Base-by-base conservation (phyloP, 1,140 invertebrate species). In the Campoletis sonorensis region DNA sequence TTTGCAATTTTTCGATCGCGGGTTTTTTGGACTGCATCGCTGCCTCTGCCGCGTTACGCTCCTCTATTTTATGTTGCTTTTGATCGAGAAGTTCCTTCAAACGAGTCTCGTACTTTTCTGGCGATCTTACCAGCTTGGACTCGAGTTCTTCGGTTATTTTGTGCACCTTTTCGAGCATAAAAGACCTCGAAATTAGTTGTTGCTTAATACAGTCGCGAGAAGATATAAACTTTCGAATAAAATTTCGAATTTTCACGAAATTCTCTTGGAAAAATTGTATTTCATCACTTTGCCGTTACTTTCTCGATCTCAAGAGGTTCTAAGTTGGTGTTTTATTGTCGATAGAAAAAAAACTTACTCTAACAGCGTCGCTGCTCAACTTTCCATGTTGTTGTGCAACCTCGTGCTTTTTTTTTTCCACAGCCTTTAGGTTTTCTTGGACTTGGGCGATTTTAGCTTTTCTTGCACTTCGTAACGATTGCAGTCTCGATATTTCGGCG, bases 61-160 rank as follows among this genome's bases (percentile, higher is more conserved):
- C 83, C 26, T 89, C 83, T 40, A 80, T 77, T 40, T 85, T 85
- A 16, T 72, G 10, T 49, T 80, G 83, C 4, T 81, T 27, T 15
- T 86, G 40, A 23, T 87, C 73, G 11, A 86, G 49, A 1, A 88
- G 49, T n/a, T 89, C 85, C 16, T 81, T 70, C 58, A 88, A 84
- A 49, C 79, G 83, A 0, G 54, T 67, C 54, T 76, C 45, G 81
- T 86, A 84, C 33, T 82, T 45, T 75, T 88, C 86, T 33, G 89
- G 89, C 30, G 85, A 86, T 73, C 78, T 77, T 5, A 90, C 87
- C 75, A 89, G 75, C 68, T 86, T 85, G 7, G 85, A 84, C 71
- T 87, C 79, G 21, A 89, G 71, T 61, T 89, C 84, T 30, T 70
- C 70, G 70, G 85, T 84, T 18, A 30, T 54, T 81, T 87, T 85